Evolutionary conservation across 2,113 vertebrate species (phyloP), one percentile per base, ranked within the genome.

Genomic region (Pogona vitticeps): DNA sequence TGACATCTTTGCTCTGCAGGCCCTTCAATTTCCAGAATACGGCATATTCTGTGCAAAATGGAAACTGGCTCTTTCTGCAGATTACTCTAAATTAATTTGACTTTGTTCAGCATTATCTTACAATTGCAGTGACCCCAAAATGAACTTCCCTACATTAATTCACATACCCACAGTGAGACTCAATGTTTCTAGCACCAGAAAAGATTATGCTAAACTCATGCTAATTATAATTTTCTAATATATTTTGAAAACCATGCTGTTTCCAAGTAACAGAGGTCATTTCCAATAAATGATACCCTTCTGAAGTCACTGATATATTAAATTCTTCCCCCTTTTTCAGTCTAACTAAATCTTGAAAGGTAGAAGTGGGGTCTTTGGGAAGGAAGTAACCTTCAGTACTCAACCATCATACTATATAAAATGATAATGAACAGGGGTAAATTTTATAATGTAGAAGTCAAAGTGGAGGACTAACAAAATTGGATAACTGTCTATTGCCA

Each of bases 111-210:
- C 92, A 93, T 92, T 93, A 94, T 91, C 92, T 91, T 90, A 94
- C 93, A 94, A 95, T 90, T 23, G 15, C 88, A 59, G 85, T 94
- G 92, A 94, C 87, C 78, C 63, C 56, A 20, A 6, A 1, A 3
- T 91, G 93, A 97, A 96, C 88, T 77, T 94, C 89, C 84, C n/a
- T 33, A 78, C 70, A 86, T 86, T 94, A 94, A 95, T 95, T 95
- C 94, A 92, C 76, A 87, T 94, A 91, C 90, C 79, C 33, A 6
- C 12, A 65, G 85, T 72, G 90, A 42, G 3, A 92, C 77, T 94
- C 93, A 92, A 92, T 83, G 76, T 92, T 94, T 93, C 84, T 82
- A 90, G 82, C 26, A 88, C 88, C 9, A 33, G 65, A 80, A 59
- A 83, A 95, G 87, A 94, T 92, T 95, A 93, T 91, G 90, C 90